These are phyloP conservation scores for Elmis aenea DNA, from an alignment of 2,888 invertebrate genomes.

Conservation along the genomic window DNA sequence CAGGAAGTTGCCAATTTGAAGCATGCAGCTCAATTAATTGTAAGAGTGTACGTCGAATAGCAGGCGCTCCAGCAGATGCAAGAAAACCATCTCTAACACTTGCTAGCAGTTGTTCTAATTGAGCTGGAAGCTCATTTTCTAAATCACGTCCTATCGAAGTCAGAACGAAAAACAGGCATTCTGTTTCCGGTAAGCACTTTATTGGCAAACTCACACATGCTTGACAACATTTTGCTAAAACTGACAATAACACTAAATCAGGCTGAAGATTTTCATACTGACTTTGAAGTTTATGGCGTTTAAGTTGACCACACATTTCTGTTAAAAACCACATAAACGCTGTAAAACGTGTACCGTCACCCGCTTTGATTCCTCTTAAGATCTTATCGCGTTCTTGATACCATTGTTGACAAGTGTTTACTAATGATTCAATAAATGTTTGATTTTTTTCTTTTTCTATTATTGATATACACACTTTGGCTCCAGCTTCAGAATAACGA, in stretches of 20 bases:
- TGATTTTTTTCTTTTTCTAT: conserved; percentile 83
- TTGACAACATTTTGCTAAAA: conserved; percentile 85
- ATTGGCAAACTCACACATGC: conserved; percentile 80
- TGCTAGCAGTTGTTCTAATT: conserved; percentile 72
- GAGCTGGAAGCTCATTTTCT: conserved; percentile 74
- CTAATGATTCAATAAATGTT: conserved; percentile 82
- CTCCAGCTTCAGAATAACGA: conserved; percentile 76
- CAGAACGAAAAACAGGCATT: conserved; percentile 83
- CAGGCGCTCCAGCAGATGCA: conserved; percentile 64
- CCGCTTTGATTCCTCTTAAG: conserved; percentile 51
- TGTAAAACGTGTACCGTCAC: conserved; percentile 65
- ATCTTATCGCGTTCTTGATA: conserved; percentile 77
- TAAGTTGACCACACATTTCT: conserved; percentile 86
- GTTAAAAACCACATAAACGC: conserved; percentile 87
- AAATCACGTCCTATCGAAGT: conserved; percentile 85
- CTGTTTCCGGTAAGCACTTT: conserved; percentile 77
- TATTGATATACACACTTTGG: conserved; percentile 79
- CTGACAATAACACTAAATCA: conserved; percentile 71
- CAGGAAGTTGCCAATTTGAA: conserved; percentile 85
- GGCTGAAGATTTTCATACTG: conserved; percentile 59
- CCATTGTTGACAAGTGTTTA: conserved; percentile 81
- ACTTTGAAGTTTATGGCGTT: conserved; percentile 57
- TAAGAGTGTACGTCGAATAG: conserved; percentile 76
- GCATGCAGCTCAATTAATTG: conserved; percentile 89
- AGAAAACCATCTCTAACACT: conserved; percentile 83